phyloP scores from a whole-genome alignment of 1,140 invertebrate genomes.

The Drosophila carrolli region DNA sequence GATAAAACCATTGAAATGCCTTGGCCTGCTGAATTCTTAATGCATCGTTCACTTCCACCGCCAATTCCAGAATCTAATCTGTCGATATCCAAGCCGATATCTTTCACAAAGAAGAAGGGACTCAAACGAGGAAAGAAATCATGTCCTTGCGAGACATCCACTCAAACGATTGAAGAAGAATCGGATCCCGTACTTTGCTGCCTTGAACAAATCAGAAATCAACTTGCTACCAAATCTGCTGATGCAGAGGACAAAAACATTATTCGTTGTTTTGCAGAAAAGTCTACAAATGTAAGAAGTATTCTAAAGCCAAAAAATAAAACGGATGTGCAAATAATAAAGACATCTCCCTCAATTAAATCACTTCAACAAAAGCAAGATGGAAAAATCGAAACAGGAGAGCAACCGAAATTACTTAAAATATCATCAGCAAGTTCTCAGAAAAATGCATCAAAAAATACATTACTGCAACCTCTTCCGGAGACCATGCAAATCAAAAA shows the following conservation, averaged over 20 bases:
- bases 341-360: not conserved
- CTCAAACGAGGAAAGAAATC: not conserved
- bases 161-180: slow-evolving; percentile 18
- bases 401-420: not conserved
- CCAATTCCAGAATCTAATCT: not conserved
- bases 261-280: slow-evolving; percentile 17
- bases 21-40: slow-evolving; percentile 14
- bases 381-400: not conserved
- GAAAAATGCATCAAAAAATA: not conserved
- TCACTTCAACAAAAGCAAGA: not conserved
- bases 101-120: not conserved
- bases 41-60: not conserved
- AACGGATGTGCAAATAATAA: not conserved
- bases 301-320: not conserved
- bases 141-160: slow-evolving; percentile 20
- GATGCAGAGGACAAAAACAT: not conserved
- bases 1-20: not conserved
- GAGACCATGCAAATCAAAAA: not conserved
- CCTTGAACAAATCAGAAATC: slow-evolving; percentile 13
- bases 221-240: slow-evolving; percentile 1
- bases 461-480: not conserved
- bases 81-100: not conserved
- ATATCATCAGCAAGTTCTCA: not conserved
- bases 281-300: slow-evolving; percentile 13
- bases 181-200: slow-evolving; percentile 17